Evolutionary conservation across 2,888 invertebrate species (phyloP).

Genomic region (Synanthedon andrenaeformis): DNA sequence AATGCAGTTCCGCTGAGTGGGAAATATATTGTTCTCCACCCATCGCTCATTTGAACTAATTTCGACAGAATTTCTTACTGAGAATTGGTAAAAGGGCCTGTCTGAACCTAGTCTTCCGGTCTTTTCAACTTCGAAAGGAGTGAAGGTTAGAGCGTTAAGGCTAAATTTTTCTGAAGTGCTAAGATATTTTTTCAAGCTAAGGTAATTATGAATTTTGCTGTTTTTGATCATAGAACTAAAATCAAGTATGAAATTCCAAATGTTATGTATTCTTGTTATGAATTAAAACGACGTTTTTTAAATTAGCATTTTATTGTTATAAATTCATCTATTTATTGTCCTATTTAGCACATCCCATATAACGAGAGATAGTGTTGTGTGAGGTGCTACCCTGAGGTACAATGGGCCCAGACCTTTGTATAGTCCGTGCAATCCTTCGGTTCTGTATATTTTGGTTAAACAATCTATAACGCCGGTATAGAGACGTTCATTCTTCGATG

Average conservation of each 20-base stretch:
- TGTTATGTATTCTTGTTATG: too few relatives aligned
- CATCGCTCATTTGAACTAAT: constrained; percentile 8
- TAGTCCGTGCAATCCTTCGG: constrained; percentile 82
- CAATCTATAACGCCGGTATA: constrained; percentile 84
- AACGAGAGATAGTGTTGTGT: constrained; percentile 80
- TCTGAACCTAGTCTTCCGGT: too few relatives aligned
- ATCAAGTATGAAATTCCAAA: too few relatives aligned
- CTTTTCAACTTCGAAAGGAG: too few relatives aligned
- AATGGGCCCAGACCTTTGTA: constrained; percentile 84
- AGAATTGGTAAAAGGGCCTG: too few relatives aligned
- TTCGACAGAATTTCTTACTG: too few relatives aligned
- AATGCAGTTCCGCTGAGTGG: constrained; percentile 49
- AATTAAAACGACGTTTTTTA: neutral
- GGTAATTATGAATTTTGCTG: too few relatives aligned
- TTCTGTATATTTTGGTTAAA: constrained; percentile 77
- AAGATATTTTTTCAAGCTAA: too few relatives aligned
- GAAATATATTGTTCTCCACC: constrained; percentile 55
- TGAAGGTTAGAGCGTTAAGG: too few relatives aligned
- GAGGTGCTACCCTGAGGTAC: constrained; percentile 82
- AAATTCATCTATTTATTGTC: constrained; percentile 32
- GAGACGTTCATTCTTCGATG: constrained; percentile 71
- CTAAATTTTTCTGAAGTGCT: too few relatives aligned
- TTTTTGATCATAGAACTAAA: too few relatives aligned
- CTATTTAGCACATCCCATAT: constrained; percentile 76
- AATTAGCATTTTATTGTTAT: constrained; percentile 3